phyloP scores from a whole-genome alignment of 2,797 vertebrate genomes.

The Arctocebus calabarensis region DNA sequence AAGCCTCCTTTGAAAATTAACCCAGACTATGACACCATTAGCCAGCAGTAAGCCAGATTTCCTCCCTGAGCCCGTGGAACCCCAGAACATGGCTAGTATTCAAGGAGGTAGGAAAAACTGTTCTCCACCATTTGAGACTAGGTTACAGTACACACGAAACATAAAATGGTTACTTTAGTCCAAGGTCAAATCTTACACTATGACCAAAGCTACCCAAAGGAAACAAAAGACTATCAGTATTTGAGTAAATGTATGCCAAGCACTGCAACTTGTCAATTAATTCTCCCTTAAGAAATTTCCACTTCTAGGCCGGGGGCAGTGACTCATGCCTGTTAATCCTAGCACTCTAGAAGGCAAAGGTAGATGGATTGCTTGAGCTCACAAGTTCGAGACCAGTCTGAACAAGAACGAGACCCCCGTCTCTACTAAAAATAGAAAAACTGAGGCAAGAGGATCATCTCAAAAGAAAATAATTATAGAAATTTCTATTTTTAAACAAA shows the following conservation, averaged over 20 bases:
- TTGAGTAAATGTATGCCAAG: constrained; percentile 22
- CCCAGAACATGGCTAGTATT: background rate
- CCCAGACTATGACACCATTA: background rate
- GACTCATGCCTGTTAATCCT: too few relatives aligned
- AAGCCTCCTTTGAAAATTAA: constrained; percentile 60
- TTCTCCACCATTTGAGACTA: background rate
- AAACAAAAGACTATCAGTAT: constrained; percentile 30
- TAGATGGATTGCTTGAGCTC: too few relatives aligned
- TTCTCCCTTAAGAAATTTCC: background rate
- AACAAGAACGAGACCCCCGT: too few relatives aligned
- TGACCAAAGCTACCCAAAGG: background rate
- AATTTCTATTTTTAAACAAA: background rate
- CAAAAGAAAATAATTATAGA: too few relatives aligned
- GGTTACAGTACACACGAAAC: background rate
- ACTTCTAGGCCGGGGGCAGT: too few relatives aligned
- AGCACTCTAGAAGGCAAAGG: too few relatives aligned
- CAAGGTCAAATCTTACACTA: constrained; percentile 27
- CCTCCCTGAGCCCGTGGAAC: background rate
- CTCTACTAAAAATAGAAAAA: too few relatives aligned
- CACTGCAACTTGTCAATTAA: constrained; percentile 10
- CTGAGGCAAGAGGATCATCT: too few relatives aligned
- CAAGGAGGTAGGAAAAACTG: background rate
- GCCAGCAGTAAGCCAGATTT: constrained; percentile 33
- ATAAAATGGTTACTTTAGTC: constrained; percentile 30
- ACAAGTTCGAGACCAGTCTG: too few relatives aligned